Conservation (phyloP, 2,797 vertebrate species). For the Coranthus polyacanthus region DNA sequence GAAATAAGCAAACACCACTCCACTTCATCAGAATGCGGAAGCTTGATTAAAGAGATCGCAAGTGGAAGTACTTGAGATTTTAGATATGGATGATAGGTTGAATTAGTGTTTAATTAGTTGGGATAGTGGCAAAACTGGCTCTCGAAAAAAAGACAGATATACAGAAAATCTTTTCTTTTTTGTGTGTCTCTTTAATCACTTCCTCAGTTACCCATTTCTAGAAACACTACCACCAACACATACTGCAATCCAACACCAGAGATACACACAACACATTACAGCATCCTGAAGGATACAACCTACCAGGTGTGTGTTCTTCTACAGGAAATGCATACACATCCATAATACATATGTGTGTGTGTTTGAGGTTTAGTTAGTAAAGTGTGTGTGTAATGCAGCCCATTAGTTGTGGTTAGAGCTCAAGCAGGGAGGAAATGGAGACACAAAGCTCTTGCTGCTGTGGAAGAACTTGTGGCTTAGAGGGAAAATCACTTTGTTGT, state of each 20-base stretch:
- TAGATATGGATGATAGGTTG: constrained; percentile 14
- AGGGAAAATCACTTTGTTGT: no score
- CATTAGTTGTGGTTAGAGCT: constrained; percentile 42
- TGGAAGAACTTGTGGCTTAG: not conserved
- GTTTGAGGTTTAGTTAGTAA: constrained; percentile 23
- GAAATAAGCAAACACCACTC: constrained; percentile 4
- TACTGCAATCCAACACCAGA: constrained; percentile 1
- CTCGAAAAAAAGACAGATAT: not conserved
- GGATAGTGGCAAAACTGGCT: not conserved
- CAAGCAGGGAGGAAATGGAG: constrained; percentile 30
- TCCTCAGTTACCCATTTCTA: not conserved
- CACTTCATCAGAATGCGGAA: constrained; percentile 13
- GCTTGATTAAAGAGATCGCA: constrained; percentile 21
- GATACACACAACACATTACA: no score
- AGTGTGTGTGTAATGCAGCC: constrained; percentile 42
- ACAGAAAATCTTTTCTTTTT: constrained; percentile 5
- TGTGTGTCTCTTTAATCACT: no score
- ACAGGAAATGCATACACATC: constrained; percentile 29
- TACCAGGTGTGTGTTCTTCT: constrained; percentile 42
- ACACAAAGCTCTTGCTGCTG: constrained; percentile 22
- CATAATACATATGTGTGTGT: constrained; percentile 29
- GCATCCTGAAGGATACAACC: no score
- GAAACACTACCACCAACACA: constrained; percentile 7
- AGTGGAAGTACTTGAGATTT: constrained; percentile 21
- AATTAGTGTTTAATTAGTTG: constrained; percentile 43